These are phyloP conservation scores for Melanotaenia maccullochi DNA, from an alignment of 2,797 vertebrate genomes.

Conservation along the genomic window DNA sequence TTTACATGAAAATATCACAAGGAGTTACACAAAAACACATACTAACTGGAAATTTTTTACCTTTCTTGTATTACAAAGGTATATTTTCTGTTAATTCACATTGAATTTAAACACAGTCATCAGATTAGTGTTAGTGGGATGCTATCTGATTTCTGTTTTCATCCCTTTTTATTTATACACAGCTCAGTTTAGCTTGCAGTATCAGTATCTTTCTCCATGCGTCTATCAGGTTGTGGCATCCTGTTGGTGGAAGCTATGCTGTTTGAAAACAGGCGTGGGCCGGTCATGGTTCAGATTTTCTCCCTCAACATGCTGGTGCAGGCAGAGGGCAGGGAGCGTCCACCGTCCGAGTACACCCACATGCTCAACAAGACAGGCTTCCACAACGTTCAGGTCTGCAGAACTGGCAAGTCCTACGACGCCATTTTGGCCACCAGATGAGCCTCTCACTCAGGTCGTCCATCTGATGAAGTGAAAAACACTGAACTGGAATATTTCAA, in stretches of 20 bases:
- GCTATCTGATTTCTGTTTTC: not conserved
- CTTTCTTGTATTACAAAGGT: not conserved
- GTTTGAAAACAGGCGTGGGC: slow-evolving; percentile 79
- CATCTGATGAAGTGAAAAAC: not conserved
- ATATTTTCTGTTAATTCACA: not conserved
- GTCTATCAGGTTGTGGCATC: slow-evolving; percentile 74
- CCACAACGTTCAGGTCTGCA: slow-evolving; percentile 74
- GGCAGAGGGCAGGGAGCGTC: slow-evolving; percentile 76
- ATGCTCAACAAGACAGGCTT: slow-evolving; percentile 75
- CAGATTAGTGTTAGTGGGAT: not conserved
- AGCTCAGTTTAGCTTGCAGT: no score
- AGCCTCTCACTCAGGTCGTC: slow-evolving; percentile 12
- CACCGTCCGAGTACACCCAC: slow-evolving; percentile 73
- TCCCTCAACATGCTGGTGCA: slow-evolving; percentile 86
- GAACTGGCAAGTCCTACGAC: slow-evolving; percentile 82
- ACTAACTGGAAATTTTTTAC: not conserved
- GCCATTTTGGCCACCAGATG: slow-evolving; percentile 80
- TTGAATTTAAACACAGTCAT: not conserved
- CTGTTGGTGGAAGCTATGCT: slow-evolving; percentile 80
- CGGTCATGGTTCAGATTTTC: slow-evolving; percentile 78
- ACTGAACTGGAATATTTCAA: not conserved
- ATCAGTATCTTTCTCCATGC: not conserved
- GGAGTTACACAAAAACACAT: no score
- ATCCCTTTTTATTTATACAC: not conserved
- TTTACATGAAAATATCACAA: not conserved